phyloP scores from a whole-genome alignment of 2,888 invertebrate genomes.

The Polydrusus tereticollis region DNA sequence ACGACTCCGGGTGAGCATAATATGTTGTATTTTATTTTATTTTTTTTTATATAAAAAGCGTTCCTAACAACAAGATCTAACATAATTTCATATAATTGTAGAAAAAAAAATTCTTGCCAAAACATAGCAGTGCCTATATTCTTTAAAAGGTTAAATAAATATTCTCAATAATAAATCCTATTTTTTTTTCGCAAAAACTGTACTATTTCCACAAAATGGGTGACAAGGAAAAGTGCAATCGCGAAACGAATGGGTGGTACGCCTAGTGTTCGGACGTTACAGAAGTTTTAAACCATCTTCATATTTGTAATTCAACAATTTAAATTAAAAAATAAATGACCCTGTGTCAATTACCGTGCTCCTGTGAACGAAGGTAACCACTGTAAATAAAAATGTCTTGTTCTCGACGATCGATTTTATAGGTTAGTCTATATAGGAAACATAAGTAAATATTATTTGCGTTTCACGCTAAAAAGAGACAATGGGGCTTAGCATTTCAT shows the following conservation, averaged over 20 bases:
- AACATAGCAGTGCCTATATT: background rate
- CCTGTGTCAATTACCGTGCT: constrained; percentile 59
- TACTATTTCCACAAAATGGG: background rate
- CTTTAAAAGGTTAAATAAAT: background rate
- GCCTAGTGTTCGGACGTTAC: constrained; percentile 66
- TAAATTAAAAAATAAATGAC: constrained; percentile 31
- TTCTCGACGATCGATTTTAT: too few relatives aligned
- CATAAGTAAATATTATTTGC: too few relatives aligned
- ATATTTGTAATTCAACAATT: constrained; percentile 25
- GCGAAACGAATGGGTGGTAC: constrained; percentile 61
- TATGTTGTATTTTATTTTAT: too few relatives aligned
- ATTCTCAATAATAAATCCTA: background rate
- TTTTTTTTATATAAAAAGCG: too few relatives aligned
- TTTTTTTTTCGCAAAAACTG: constrained; percentile 18
- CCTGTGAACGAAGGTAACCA: constrained; percentile 63
- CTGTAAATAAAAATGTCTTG: background rate
- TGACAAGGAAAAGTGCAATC: constrained; percentile 38
- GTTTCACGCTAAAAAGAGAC: too few relatives aligned
- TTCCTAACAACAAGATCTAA: too few relatives aligned
- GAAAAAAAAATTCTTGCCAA: too few relatives aligned
- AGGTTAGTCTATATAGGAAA: too few relatives aligned
- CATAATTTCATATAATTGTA: too few relatives aligned
- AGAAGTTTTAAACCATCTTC: constrained; percentile 12
- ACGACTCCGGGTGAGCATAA: too few relatives aligned
- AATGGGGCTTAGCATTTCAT: too few relatives aligned